Base-by-base conservation (phyloP, 2,113 vertebrate genomes). In the Rattus rattus region DNA sequence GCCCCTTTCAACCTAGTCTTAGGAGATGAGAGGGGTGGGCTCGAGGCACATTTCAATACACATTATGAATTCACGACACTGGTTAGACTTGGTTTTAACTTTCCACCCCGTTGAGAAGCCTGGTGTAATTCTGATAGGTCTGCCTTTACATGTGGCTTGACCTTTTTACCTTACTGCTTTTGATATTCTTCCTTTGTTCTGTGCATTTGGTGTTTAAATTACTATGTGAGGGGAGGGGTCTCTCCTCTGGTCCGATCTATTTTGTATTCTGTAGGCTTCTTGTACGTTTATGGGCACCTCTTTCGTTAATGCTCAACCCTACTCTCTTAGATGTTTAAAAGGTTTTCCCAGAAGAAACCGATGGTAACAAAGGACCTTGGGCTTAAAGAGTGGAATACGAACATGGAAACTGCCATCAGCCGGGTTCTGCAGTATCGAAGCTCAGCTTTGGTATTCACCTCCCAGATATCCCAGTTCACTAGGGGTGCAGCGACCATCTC, bases 371-470 rank as follows among this genome's bases (percentile, higher is more conserved):
- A 98, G 7, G 99, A 98, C 96, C 99, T 99, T 77, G 99, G 93
- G 0, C 99, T 99, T 97, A 99, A 98, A 91, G 98, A 98, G 96
- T 99, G 99, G 33, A 99, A 99, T 0, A 99, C 98, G 6, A 99
- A 98, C 98, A 99, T 99, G 2, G 99, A 97, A 2, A 99, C 99
- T 0, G 99, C 99, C 98, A 99, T 98, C 0, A 99, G 99, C 99
- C 97, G 99, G 99, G 99, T 99, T 97, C 99, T 99, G 98, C 99
- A 99, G 97, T 99, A 99, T 98, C 99, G 99, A 98, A 99, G 99
- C 84, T 99, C 98, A 0, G 99, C 99, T 52, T 99, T 99, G 98
- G 99, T 99, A 86, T 99, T 99, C 95, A 99, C 99, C 80, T 99
- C 99, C 77, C 99, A 98, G 80, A 98, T 19, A 0, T 99, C 98